Conservation (phyloP, 2,888 invertebrate genomes). For the Melanargia galathea region DNA sequence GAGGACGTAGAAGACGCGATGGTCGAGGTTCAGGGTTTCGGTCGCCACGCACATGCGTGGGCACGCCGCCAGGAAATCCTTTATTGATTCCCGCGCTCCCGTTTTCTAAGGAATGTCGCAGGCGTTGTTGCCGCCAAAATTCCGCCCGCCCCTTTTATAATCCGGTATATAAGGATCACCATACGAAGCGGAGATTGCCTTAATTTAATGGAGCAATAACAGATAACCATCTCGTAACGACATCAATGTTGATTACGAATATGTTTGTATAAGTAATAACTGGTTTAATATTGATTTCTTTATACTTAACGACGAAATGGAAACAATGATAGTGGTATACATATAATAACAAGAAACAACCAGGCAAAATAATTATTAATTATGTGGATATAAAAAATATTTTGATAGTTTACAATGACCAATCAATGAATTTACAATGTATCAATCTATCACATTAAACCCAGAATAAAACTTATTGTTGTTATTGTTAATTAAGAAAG, state of each 20-base stretch:
- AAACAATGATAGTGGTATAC: too few species aligned
- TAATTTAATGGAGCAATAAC: conserved; percentile 38
- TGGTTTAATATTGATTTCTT: conserved; percentile 14
- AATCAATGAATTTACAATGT: too few species aligned
- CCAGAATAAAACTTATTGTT: too few species aligned
- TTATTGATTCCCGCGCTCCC: conserved; percentile 82
- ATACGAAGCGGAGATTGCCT: conserved; percentile 53
- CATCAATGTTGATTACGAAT: conserved; percentile 10
- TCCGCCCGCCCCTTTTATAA: conserved; percentile 66
- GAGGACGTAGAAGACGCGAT: conserved; percentile 39
- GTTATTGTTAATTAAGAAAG: too few species aligned
- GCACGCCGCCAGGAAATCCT: conserved; percentile 81
- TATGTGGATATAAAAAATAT: too few species aligned
- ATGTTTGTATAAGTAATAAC: background rate
- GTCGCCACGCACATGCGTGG: conserved; percentile 80
- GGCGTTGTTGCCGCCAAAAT: conserved; percentile 75
- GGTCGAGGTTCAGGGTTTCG: conserved; percentile 46
- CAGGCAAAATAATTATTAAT: too few species aligned
- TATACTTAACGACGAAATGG: background rate
- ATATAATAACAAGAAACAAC: too few species aligned
- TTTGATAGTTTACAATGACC: too few species aligned
- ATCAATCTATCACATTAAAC: too few species aligned
- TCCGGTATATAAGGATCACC: conserved; percentile 59
- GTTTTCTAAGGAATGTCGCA: conserved; percentile 79
- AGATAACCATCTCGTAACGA: conserved; percentile 29